Evolutionary conservation across 2,797 vertebrate genomes (phyloP).

Genomic region (Malurus leucopterus): DNA sequence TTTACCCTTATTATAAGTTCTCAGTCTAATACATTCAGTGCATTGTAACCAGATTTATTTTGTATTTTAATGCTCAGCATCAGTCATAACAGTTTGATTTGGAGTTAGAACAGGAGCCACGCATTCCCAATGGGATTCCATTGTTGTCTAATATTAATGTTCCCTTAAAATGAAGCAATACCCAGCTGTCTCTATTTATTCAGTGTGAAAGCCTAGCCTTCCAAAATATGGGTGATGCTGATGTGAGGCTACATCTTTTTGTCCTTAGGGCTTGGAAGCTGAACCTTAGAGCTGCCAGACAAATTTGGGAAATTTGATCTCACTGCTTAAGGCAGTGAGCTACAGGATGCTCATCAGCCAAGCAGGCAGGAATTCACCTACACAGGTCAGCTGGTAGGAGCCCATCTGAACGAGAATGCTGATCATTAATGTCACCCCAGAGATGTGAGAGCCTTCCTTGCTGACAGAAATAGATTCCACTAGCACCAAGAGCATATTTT

Average conservation of each 20-base stretch:
- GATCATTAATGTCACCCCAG: constrained; percentile 50
- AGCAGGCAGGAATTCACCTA: constrained; percentile 36
- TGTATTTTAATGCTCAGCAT: constrained; percentile 28
- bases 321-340: neutral
- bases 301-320: constrained; percentile 2
- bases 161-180: constrained; percentile 35
- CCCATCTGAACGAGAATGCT: constrained; percentile 14
- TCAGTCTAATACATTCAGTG: constrained; percentile 8
- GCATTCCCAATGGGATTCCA: neutral
- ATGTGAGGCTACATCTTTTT: neutral
- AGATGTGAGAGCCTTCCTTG: constrained; percentile 27
- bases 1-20: neutral
- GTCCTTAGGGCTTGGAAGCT: constrained; percentile 1
- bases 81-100: constrained; percentile 34
- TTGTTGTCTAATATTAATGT: constrained; percentile 55
- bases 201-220: constrained; percentile 11
- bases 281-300: neutral
- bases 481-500: neutral
- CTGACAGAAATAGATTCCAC: constrained; percentile 40
- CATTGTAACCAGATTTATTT: neutral
- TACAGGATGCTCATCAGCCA: neutral
- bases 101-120: constrained; percentile 8
- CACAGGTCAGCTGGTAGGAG: constrained; percentile 34
- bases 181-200: constrained; percentile 18
- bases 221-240: neutral